These are phyloP conservation scores for Hydrochoerus hydrochaeris DNA, from an alignment of 2,113 vertebrate species.

Conservation along the genomic window DNA sequence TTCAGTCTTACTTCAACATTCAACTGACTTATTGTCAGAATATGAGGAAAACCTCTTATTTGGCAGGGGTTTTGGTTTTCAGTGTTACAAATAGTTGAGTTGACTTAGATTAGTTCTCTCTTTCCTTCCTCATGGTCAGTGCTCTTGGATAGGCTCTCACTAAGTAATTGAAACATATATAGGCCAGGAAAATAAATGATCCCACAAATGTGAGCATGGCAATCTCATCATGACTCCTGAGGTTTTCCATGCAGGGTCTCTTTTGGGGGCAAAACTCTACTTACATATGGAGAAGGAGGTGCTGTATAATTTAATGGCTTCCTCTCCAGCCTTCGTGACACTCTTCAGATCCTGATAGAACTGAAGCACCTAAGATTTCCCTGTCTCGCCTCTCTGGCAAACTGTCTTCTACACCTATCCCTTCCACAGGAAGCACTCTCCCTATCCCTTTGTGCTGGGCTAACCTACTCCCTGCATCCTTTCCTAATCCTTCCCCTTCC, in stretches of 20 bases:
- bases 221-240: neutral
- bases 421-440: neutral
- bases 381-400: neutral
- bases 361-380: neutral
- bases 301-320: neutral
- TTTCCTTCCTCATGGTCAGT: neutral
- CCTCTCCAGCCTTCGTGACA: neutral
- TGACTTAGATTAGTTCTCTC: neutral
- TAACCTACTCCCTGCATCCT: neutral
- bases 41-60: neutral
- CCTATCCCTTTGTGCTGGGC: neutral
- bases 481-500: neutral
- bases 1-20: constrained; percentile 19
- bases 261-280: neutral
- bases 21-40: neutral
- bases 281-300: neutral
- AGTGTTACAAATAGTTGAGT: neutral
- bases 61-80: neutral
- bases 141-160: neutral
- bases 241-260: neutral
- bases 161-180: neutral
- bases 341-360: neutral
- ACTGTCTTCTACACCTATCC: neutral
- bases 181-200: neutral
- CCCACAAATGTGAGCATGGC: neutral